Conservation (phyloP, 2,797 vertebrate genomes). For the Threskiornis aethiopicus region DNA sequence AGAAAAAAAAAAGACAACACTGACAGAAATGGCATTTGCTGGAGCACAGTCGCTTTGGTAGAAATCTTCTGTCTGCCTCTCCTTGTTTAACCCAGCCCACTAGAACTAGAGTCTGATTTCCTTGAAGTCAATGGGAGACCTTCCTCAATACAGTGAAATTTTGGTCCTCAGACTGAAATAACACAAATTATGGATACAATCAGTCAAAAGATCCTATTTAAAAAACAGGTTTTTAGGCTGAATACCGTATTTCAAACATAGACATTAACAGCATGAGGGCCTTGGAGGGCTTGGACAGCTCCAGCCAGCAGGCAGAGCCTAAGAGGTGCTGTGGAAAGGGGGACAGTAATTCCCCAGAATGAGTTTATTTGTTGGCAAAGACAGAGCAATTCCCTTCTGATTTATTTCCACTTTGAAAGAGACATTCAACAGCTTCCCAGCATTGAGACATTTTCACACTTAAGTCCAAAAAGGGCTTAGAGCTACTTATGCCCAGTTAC, state of each 20-base stretch:
- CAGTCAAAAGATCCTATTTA: not conserved
- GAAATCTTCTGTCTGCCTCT: not conserved
- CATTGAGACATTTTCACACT: not conserved
- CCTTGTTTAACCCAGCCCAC: not conserved
- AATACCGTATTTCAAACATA: not conserved
- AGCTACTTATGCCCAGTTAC: slow-evolving; percentile 61
- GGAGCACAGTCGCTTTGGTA: not conserved
- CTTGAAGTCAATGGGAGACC: not conserved
- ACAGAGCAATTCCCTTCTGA: slow-evolving; percentile 7
- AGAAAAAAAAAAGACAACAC: not conserved
- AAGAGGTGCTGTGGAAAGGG: not conserved
- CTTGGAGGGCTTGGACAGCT: not conserved
- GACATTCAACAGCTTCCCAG: slow-evolving; percentile 20
- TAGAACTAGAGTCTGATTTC: not conserved
- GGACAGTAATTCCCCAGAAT: not conserved
- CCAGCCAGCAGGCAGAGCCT: not conserved
- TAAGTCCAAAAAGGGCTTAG: slow-evolving; percentile 11
- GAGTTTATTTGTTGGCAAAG: slow-evolving; percentile 28
- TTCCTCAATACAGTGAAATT: not conserved
- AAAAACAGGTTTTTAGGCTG: not conserved
- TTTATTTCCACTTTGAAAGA: slow-evolving; percentile 41
- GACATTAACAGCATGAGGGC: not conserved
- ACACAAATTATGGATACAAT: not conserved
- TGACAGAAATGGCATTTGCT: not conserved
- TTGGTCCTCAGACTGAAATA: not conserved